Base-by-base conservation (phyloP, 2,888 invertebrate genomes). In the Bedellia somnulentella region DNA sequence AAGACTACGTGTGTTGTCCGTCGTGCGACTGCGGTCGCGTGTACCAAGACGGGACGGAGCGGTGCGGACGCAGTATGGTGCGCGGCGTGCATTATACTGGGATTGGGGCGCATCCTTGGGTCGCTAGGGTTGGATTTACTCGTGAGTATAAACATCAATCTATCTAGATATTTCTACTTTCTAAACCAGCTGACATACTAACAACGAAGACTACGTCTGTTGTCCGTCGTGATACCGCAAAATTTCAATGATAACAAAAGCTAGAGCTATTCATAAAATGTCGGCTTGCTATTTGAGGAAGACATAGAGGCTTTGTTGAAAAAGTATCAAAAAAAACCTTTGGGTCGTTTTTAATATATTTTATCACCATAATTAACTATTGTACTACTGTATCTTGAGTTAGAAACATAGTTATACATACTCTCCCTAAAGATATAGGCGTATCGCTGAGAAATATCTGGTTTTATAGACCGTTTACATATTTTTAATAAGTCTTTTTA, bases 81-180 rank as follows among this genome's bases (percentile, higher is more conserved):
- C 80, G 81, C 37, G 85, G 84, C 0, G 73, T 79, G 4, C 78
- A 79, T 34, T 85, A 85, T 41, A 78, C 73, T 22, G 85, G 84
- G 1, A 55, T 89, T 5, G 89, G 89, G 2, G 80, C 84, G 1
- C 86, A 85, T 52, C 89, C 89, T 1, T 89, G 87, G 80, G 81
- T 86, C 0, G 88, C 82, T 0, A 75, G 88, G 43, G 78, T 90
- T 37, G 89, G 87, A 17, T 89, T 89, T 45, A 81, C 82, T 46
- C 82, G 89, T 89, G 58, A 78, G 80, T 59, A 21, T 27, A 8
- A 18, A 11, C n/a, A 1, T 8, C 12, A 22, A 21, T n/a, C 12
- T 14, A 29, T 35, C 10, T 37, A 76, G 73, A 40, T 76, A 76
- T 35, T 77, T 77, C 41, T 75, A 73, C 33, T 73, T 82, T 5